Percentiles rank a stretch among this genome's conserved stretches.
These are phyloP conservation scores for Haplochromis vanheusdeni DNA, from an alignment of 2,113 vertebrate species.

Conservation along the genomic window DNA sequence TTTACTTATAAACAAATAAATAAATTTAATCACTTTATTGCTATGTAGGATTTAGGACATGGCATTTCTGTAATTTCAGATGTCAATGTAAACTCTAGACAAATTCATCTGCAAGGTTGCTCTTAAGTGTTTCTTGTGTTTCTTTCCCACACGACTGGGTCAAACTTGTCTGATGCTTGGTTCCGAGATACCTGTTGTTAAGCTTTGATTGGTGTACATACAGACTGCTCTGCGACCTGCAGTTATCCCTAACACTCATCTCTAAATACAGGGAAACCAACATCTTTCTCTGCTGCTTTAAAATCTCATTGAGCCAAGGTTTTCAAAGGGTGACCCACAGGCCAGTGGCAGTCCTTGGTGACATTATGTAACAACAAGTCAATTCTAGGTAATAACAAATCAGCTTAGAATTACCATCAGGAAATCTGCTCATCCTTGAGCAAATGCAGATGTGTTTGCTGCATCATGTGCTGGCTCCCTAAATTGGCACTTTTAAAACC, in stretches of 20 bases:
- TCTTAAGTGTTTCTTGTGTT: not conserved
- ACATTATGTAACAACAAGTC: not conserved
- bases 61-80: not conserved
- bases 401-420: not conserved
- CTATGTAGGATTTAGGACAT: not conserved
- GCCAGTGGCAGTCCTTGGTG: not conserved
- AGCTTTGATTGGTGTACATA: not conserved
- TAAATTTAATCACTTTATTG: not conserved
- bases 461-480: not conserved
- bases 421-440: not conserved
- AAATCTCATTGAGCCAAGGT: rapidly evolving
- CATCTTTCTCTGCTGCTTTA: not conserved
- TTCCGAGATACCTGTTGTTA: not conserved
- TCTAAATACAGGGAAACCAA: not conserved
- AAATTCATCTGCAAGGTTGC: not conserved
- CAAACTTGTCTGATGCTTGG: not conserved
- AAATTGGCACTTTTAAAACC: not conserved
- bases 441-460: not conserved
- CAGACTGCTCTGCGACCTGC: rapidly evolving
- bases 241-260: not conserved
- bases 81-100: not conserved
- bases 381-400: not conserved
- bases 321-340: not conserved
- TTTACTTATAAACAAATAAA: not conserved
- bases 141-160: not conserved